Base-by-base conservation (phyloP, 1,140 invertebrate genomes). In the Danaus melanippus region DNA sequence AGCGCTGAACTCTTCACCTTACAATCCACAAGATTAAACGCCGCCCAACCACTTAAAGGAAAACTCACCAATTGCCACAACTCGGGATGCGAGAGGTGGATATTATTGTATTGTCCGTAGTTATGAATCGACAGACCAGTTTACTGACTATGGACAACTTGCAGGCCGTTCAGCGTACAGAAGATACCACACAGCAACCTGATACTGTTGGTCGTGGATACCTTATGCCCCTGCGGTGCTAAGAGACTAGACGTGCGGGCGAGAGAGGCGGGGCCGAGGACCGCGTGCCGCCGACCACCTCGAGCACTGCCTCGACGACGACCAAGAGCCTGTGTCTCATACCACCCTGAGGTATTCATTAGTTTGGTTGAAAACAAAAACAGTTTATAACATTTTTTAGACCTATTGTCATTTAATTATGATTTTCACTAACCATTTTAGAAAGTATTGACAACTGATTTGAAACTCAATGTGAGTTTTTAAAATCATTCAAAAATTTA, bases 121-220 rank as follows among this genome's bases (percentile, higher is more conserved):
- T 44, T 43, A 11, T 10, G 1, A 12, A 44, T 42, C 53, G 12
- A 10, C n/a, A 32, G 10, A 46, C 17, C 32, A 50, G 41, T 47
- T 15, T 17, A 39, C 51, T 44, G 32, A 32, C 8, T 32, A 32
- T 32, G 7, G 21, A 32, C 42, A 46, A 10, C 10, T 62, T 55
- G 56, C 82, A 96, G 94, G 64, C 95, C 95, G 10, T 97, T 97
- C 85, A 97, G 95, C 81, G 95, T 97, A 9, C 95, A 97, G 73
- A 96, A 96, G 86, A 95, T 97, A 66, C 94, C 92, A 42, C 93
- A 96, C 73, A 97, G 95, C 66, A 97, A 97, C 88, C 84, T 97
- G 46, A 95, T 97, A 50, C 85, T 97, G 52, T 86, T 97, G 17
- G 96, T 96, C 43, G 95, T 96, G 48, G 95, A 97, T 76, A 97